Percentiles rank a stretch among this genome's conserved stretches.
These are phyloP conservation scores for Pipistrellus pygmaeus DNA, from an alignment of 2,797 vertebrate genomes.

Conservation along the genomic window DNA sequence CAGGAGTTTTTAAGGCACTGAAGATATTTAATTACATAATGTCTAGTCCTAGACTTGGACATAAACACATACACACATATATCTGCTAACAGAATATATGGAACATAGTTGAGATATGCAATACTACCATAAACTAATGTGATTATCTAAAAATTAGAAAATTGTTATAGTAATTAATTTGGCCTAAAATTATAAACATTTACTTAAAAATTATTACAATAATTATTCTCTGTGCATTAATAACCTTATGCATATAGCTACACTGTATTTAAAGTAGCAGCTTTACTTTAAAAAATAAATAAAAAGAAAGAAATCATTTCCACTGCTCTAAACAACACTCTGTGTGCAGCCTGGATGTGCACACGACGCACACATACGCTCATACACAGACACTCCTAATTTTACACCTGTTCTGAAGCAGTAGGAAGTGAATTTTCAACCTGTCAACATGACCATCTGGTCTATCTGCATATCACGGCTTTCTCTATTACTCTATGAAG, in stretches of 20 bases:
- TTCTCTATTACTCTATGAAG: constrained; percentile 87
- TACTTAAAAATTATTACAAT: background rate
- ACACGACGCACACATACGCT: constrained; percentile 61
- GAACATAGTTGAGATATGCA: constrained; percentile 1
- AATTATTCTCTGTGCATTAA: background rate
- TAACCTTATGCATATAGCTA: background rate
- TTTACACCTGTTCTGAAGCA: constrained; percentile 90
- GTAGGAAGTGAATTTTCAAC: constrained; percentile 90
- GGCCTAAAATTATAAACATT: constrained; percentile 55
- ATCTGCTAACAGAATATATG: background rate
- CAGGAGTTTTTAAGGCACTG: background rate
- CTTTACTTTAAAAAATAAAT: background rate
- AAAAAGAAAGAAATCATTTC: background rate
- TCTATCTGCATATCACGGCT: constrained; percentile 88
- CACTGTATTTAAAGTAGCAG: background rate
- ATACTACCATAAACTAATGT: background rate
- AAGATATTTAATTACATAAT: constrained; percentile 43
- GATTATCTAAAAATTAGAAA: constrained; percentile 6
- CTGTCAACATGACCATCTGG: constrained; percentile 91
- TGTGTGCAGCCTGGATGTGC: constrained; percentile 81
- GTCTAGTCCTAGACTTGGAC: background rate
- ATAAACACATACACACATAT: background rate
- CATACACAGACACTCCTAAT: constrained; percentile 82
- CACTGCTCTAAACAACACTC: constrained; percentile 78
- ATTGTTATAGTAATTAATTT: constrained; percentile 11